Evolutionary conservation across 2,888 invertebrate genomes (phyloP), one percentile per base, ranked within the genome.

Genomic region (Tipula confusa): DNA sequence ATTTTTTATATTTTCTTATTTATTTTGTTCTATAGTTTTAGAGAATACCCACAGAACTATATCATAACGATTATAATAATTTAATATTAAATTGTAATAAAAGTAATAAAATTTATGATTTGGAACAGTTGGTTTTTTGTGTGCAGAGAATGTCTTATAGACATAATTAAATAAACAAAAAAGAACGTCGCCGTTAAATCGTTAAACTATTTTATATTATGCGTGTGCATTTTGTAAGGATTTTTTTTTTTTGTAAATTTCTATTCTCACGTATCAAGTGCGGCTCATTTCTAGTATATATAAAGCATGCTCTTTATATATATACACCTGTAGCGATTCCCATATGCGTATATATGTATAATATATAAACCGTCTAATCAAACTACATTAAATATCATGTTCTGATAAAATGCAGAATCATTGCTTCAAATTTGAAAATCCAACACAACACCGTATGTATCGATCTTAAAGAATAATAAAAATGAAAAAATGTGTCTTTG

Each of bases 371-470:
- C 24, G 24, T 64, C 64, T 64, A 64, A 64, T 64, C 64, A 64
- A 64, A 64, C 64, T 64, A 64, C 80, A 83, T 48, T 83, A 83
- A 83, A 29, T 48, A 83, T 29, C 24, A 48, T 48, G 29, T 43
- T 48, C 9, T 48, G 28, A 83, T 29, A 83, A 43, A 83, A 29
- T 83, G 83, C 83, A 83, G 24, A 83, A 83, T 83, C 83, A 83
- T 83, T 83, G 48, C 82, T 82, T 82, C 82, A 82, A 82, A 15
- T 82, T 82, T 80, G 29, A 80, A 31, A 80, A 64, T 24, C 18
- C 64, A 64, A 64, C 24, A 64, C 64, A 18, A 64, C 24, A 24
- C 24, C 64, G n/a, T n/a, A 24, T 64, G 64, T 64, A 64, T 64
- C 64, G 24, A 64, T 64, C 24, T 43, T 64, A 64, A 1, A 43